Percentiles rank a stretch among this genome's conserved stretches.
Conservation (phyloP, 2,113 vertebrate species). For the Spilogale gracilis region DNA sequence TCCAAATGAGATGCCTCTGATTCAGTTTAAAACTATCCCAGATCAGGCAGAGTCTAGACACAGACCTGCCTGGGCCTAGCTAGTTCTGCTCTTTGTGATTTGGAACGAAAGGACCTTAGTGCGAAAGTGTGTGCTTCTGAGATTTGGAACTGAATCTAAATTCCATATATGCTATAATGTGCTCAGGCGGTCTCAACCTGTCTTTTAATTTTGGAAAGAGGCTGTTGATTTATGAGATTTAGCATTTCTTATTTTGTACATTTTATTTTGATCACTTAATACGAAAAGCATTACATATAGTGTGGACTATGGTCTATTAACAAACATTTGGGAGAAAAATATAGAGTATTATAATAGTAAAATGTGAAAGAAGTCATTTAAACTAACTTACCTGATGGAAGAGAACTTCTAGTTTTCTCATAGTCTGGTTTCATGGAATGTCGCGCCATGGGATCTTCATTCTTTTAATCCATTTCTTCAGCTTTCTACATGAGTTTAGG, state of each 20-base stretch:
- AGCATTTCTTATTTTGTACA: background rate
- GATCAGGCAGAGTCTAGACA: background rate
- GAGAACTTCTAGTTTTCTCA: background rate
- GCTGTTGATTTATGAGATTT: background rate
- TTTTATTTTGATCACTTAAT: background rate
- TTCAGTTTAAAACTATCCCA: background rate
- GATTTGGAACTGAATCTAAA: background rate
- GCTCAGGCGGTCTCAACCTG: background rate
- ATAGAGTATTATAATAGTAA: background rate
- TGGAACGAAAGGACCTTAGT: background rate
- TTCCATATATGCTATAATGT: fast-evolving
- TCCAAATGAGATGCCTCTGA: background rate
- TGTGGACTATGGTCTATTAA: background rate
- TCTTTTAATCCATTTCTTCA: background rate
- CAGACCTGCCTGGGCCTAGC: background rate
- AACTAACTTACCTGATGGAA: background rate
- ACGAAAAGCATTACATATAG: background rate
- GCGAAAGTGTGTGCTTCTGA: background rate
- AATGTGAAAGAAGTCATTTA: background rate
- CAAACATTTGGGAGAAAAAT: background rate
- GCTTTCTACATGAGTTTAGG: background rate
- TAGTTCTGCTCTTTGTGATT: background rate
- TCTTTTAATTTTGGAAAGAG: background rate
- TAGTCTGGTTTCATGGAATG: background rate
- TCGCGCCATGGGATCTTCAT: background rate